Evolutionary conservation across 1,140 invertebrate species (phyloP), one percentile per base, ranked within the genome.

Genomic region (Drosophila albomicans): DNA sequence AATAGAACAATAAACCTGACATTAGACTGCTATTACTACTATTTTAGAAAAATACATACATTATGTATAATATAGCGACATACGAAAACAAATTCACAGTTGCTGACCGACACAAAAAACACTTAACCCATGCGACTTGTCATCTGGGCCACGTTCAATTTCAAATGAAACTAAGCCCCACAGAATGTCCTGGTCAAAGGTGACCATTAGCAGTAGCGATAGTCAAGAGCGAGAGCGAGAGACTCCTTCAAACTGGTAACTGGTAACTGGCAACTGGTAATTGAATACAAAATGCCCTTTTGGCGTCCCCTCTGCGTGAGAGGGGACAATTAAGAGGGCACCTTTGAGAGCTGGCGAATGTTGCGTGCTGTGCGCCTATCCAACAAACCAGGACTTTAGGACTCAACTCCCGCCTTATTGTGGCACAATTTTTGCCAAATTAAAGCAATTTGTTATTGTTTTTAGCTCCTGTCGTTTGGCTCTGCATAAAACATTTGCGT

Each of bases 121-220:
- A 69, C 43, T 75, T 75, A 63, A 43, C 51, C 66, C 49, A 62
- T 63, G 72, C 58, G 58, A 62, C 72, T 61, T 69, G 65, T 57
- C 72, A 69, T 61, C 41, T 75, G 72, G 66, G 43, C 65, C 28
- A 52, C 64, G 43, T 71, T 51, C 63, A 58, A 56, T 73, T 82
- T 62, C 68, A 77, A 69, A 81, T 73, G 57, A 57, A 79, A 89
- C 74, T 81, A 69, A 89, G 62, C 69, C 64, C 58, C 38, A 7
- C 32, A 38, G 38, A 41, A 41, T n/a, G 57, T 64, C 32, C 49
- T 43, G 77, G 71, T 54, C 78, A 89, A 75, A 69, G 81, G 81
- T 81, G 69, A 68, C 86, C 82, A 89, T 89, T 88, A 85, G 70
- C 80, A 79, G 82, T 78, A 51, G 74, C 61, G 61, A 57, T 71